These are phyloP conservation scores for Leucophora obtusa DNA, from an alignment of 2,888 invertebrate species.

Conservation along the genomic window DNA sequence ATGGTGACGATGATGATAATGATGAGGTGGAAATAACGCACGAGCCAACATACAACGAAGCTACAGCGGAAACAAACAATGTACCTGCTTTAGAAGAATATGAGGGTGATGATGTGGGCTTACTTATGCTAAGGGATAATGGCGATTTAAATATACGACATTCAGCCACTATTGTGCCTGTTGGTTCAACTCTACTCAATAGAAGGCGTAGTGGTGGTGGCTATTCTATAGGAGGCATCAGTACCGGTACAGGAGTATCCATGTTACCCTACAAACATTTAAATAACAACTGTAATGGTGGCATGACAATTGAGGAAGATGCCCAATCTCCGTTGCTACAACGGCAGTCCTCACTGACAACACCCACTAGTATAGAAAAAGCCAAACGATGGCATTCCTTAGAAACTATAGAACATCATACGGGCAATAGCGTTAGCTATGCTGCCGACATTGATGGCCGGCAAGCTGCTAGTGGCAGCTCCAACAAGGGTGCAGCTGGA, in stretches of 20 bases:
- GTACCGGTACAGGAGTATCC: conserved; percentile 41
- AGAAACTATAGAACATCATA: conserved; percentile 81
- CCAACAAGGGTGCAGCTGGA: conserved; percentile 68
- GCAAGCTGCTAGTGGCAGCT: conserved; percentile 40
- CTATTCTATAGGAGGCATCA: conserved; percentile 31
- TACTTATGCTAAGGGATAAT: conserved; percentile 73
- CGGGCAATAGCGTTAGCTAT: conserved; percentile 73
- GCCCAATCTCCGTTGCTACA: conserved; percentile 76
- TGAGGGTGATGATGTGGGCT: conserved; percentile 72
- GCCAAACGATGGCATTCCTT: conserved; percentile 89
- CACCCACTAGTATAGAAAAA: conserved; percentile 77
- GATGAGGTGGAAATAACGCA: background rate
- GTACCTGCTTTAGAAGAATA: conserved; percentile 67
- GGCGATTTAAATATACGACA: conserved; percentile 68
- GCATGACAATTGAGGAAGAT: conserved; percentile 76
- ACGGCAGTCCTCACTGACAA: conserved; percentile 77
- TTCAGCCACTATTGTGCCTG: conserved; percentile 69
- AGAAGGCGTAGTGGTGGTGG: conserved; percentile 67
- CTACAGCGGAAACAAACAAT: conserved; percentile 44
- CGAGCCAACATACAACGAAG: conserved; percentile 63
- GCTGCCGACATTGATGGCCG: conserved; percentile 73
- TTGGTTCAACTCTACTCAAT: conserved; percentile 64
- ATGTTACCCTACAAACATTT: conserved; percentile 73
- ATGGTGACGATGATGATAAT: conserved; percentile 20
- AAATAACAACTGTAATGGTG: conserved; percentile 79